Conservation (phyloP, 2,888 invertebrate genomes). For the Volucella bombylans region DNA sequence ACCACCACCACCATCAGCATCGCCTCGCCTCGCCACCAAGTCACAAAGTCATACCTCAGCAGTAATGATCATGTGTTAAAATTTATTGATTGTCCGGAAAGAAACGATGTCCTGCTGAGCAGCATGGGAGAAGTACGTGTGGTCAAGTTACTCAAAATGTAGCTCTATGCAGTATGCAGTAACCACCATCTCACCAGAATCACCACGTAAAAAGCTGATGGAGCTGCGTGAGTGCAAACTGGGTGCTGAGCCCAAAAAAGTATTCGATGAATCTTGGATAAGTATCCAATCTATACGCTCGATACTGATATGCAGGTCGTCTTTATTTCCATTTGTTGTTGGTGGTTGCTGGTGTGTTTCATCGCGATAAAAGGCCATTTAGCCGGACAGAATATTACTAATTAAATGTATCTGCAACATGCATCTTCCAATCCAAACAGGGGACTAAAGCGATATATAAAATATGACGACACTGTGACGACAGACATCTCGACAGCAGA, state of each 20-base stretch:
- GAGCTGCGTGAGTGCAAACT: constrained; percentile 70
- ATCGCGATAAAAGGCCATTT: constrained; percentile 73
- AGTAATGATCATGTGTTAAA: constrained; percentile 82
- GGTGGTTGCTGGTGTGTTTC: constrained; percentile 33
- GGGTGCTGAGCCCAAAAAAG: constrained; percentile 49
- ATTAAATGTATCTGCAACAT: constrained; percentile 76
- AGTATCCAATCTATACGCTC: constrained; percentile 69
- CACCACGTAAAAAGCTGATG: constrained; percentile 47
- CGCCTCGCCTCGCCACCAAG: constrained; percentile 1
- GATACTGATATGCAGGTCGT: constrained; percentile 71
- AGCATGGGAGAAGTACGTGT: constrained; percentile 82
- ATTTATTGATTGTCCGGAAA: constrained; percentile 82
- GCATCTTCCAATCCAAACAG: constrained; percentile 65
- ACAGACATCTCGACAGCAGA: constrained; percentile 59
- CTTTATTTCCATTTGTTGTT: constrained; percentile 66
- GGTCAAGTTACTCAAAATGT: constrained; percentile 78
- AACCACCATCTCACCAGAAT: constrained; percentile 63
- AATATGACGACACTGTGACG: constrained; percentile 73
- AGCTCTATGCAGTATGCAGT: constrained; percentile 56
- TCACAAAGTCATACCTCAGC: constrained; percentile 58
- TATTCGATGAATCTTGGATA: constrained; percentile 72
- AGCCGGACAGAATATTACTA: constrained; percentile 75
- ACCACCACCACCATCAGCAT: constrained; percentile 34
- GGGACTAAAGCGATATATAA: constrained; percentile 67
- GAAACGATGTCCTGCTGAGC: constrained; percentile 81